Conservation (phyloP, 30 jellyfish, hydroid and myxozoan genomes). For the Turritopsis rubra region DNA sequence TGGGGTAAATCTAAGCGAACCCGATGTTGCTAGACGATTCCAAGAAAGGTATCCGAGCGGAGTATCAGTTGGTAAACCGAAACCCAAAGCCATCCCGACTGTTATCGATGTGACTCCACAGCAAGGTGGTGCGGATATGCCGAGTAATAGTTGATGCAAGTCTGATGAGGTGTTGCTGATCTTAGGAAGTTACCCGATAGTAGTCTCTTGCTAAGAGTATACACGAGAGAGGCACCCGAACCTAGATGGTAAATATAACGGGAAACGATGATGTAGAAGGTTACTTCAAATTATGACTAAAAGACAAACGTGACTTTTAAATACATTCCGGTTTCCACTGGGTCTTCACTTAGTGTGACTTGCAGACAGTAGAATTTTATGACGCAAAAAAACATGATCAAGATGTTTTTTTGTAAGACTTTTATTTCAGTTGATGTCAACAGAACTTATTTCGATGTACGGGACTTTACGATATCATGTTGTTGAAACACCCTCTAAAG, state of each 20-base stretch:
- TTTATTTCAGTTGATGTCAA: too few relatives aligned
- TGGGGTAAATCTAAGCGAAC: constrained; percentile 93
- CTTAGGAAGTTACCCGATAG: too few relatives aligned
- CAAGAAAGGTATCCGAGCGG: constrained; percentile 92
- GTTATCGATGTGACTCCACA: constrained; percentile 28
- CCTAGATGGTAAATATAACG: background rate
- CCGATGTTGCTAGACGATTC: constrained; percentile 81
- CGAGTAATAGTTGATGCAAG: background rate
- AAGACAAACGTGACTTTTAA: too few relatives aligned
- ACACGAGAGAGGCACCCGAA: background rate
- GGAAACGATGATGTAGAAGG: background rate
- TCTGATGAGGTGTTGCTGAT: background rate
- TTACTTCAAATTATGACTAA: background rate
- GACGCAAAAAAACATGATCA: too few relatives aligned
- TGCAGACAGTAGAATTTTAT: too few relatives aligned
- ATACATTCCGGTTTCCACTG: too few relatives aligned
- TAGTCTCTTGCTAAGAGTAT: too few relatives aligned
- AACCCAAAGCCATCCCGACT: constrained; percentile 24
- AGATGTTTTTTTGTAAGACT: too few relatives aligned
- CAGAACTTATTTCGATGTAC: too few relatives aligned
- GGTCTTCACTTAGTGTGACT: too few relatives aligned
- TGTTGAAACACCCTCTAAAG: too few relatives aligned
- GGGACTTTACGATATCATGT: too few relatives aligned
- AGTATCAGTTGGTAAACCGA: constrained; percentile 48
- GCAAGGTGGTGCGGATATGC: constrained; percentile 19